Evolutionary conservation across 2,888 invertebrate genomes (phyloP).

Genomic region (Galerucella pusilla): DNA sequence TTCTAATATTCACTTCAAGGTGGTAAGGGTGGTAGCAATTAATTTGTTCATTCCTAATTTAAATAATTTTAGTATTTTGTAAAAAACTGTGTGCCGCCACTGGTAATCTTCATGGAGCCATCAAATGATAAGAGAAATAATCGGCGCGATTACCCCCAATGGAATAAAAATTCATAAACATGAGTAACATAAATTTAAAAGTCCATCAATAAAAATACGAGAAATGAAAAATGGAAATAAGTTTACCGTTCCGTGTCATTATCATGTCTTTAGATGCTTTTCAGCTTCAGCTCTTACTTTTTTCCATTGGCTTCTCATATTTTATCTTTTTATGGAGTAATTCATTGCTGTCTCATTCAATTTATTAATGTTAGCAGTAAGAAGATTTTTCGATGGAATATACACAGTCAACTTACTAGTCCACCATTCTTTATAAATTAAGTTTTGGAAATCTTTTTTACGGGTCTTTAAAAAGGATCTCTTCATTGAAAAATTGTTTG

Average conservation of each 20-base stretch:
- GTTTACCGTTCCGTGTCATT: slow-evolving; percentile 27
- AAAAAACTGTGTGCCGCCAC: neutral
- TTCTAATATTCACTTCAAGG: too few species aligned
- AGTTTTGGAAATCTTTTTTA: neutral
- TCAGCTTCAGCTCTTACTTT: slow-evolving; percentile 11
- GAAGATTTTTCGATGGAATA: neutral
- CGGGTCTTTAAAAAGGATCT: neutral
- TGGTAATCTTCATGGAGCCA: slow-evolving; percentile 9
- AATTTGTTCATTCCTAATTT: neutral
- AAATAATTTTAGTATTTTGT: neutral
- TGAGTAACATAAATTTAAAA: slow-evolving; percentile 29
- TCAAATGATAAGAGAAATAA: slow-evolving; percentile 20
- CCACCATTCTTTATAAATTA: neutral
- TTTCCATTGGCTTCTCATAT: slow-evolving; percentile 10
- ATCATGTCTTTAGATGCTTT: slow-evolving; percentile 27
- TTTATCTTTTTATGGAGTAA: neutral
- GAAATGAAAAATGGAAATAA: slow-evolving; percentile 34
- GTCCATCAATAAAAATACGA: slow-evolving; percentile 32
- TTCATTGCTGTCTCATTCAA: neutral
- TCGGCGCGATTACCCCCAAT: slow-evolving; percentile 18
- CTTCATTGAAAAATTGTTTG: neutral
- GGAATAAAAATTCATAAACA: slow-evolving; percentile 31
- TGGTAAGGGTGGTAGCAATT: too few species aligned
- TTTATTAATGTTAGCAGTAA: neutral
- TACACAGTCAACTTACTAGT: neutral